These are phyloP conservation scores for Cercocebus atys DNA, from an alignment of 2,113 vertebrate species.

Conservation along the genomic window DNA sequence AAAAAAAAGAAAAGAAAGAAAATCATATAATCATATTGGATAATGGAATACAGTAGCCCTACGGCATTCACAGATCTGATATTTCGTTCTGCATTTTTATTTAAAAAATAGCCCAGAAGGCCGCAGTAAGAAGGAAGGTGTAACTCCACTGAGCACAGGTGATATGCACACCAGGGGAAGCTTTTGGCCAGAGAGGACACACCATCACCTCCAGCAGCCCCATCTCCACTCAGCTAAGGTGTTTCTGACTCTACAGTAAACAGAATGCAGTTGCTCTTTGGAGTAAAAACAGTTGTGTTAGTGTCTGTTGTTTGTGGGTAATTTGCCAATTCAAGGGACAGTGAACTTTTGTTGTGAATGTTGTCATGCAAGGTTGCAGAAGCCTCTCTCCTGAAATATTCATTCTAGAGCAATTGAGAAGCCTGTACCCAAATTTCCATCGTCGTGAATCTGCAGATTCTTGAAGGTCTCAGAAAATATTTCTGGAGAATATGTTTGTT, in stretches of 20 bases:
- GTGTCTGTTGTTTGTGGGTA: not conserved
- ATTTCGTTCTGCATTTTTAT: not conserved
- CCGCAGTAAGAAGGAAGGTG: too few relatives aligned
- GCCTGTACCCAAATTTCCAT: not conserved
- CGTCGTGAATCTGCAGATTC: not conserved
- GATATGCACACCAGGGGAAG: not conserved
- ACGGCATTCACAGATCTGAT: not conserved
- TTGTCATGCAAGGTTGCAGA: not conserved
- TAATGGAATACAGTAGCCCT: not conserved
- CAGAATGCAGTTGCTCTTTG: rapidly evolving
- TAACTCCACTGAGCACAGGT: too few relatives aligned
- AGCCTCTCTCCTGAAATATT: not conserved
- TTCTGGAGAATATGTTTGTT: not conserved
- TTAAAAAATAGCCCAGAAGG: not conserved
- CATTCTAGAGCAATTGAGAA: not conserved
- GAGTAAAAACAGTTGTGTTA: too few relatives aligned
- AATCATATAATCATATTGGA: not conserved
- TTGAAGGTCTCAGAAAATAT: not conserved
- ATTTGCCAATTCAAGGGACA: not conserved
- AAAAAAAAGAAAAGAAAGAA: not conserved
- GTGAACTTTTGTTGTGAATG: not conserved
- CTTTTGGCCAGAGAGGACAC: rapidly evolving
- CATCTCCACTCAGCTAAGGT: rapidly evolving
- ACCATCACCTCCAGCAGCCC: not conserved
- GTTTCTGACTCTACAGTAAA: not conserved